These are phyloP conservation scores for Neofelis nebulosa DNA, from an alignment of 2,113 vertebrate genomes.

Conservation along the genomic window DNA sequence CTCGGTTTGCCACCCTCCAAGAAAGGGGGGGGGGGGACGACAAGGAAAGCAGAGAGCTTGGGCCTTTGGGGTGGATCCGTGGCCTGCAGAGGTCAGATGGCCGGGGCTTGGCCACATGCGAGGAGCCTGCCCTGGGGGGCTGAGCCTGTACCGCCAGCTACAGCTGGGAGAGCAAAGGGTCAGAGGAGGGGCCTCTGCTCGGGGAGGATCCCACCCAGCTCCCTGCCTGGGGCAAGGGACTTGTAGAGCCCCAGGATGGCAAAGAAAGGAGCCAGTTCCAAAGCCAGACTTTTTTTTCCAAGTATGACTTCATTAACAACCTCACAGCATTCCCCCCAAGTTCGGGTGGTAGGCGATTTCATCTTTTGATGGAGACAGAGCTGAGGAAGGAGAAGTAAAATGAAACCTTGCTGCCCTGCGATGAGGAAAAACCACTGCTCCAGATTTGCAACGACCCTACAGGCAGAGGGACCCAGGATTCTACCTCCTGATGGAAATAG, in stretches of 20 bases:
- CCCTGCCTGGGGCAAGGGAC: rapidly evolving
- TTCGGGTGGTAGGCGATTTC: neutral
- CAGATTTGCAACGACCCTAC: neutral
- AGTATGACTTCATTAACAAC: neutral
- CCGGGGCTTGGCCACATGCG: neutral
- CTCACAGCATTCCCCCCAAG: neutral
- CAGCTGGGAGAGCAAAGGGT: neutral
- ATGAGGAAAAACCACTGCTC: neutral
- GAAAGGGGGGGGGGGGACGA: neutral
- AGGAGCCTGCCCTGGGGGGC: neutral
- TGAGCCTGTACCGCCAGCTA: neutral
- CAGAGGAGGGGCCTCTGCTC: neutral
- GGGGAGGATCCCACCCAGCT: neutral
- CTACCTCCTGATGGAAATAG: neutral
- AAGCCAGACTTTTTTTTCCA: neutral
- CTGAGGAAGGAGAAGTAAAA: neutral
- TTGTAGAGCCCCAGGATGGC: neutral
- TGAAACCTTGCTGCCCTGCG: neutral
- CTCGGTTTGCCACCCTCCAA: neutral
- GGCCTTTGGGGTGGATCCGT: neutral
- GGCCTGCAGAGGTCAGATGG: neutral
- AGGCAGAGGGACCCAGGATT: neutral
- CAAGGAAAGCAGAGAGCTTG: neutral
- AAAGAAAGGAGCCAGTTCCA: neutral
- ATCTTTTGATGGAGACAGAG: neutral